Evolutionary conservation across 2,888 invertebrate species (phyloP).

Genomic region (Cistogaster globosa): DNA sequence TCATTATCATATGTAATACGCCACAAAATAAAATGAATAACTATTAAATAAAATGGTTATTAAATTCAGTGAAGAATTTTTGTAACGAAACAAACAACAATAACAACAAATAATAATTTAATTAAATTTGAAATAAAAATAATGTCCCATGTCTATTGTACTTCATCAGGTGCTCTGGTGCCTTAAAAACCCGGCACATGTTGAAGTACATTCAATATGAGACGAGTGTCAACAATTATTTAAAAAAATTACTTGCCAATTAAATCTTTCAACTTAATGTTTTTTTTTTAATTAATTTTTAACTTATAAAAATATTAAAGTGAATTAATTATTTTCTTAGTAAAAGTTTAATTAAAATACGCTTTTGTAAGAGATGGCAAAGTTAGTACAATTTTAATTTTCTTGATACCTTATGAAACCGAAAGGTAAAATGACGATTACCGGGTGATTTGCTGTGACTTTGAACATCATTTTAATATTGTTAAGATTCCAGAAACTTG

Average conservation of each 20-base stretch:
- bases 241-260: background rate
- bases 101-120: background rate
- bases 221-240: conserved; percentile 81
- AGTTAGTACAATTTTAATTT: too few species aligned
- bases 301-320: too few species aligned
- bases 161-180: conserved; percentile 99
- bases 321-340: too few species aligned
- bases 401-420: too few species aligned
- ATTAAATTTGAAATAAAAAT: conserved; percentile 26
- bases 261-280: too few species aligned
- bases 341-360: too few species aligned
- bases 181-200: conserved; percentile 95
- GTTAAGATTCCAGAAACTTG: too few species aligned
- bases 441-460: too few species aligned
- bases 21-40: conserved; percentile 35
- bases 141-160: conserved; percentile 98
- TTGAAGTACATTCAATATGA: conserved; percentile 99
- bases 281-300: too few species aligned
- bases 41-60: background rate
- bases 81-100: background rate
- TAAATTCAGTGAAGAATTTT: conserved; percentile 44
- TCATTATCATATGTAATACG: conserved; percentile 44
- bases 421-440: too few species aligned
- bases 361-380: too few species aligned
- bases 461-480: too few species aligned